A percentile compares a stretch with the other conserved stretches of the same genome.
phyloP scores from a whole-genome alignment of 2,113 vertebrate genomes.

The Merops nubicus region DNA sequence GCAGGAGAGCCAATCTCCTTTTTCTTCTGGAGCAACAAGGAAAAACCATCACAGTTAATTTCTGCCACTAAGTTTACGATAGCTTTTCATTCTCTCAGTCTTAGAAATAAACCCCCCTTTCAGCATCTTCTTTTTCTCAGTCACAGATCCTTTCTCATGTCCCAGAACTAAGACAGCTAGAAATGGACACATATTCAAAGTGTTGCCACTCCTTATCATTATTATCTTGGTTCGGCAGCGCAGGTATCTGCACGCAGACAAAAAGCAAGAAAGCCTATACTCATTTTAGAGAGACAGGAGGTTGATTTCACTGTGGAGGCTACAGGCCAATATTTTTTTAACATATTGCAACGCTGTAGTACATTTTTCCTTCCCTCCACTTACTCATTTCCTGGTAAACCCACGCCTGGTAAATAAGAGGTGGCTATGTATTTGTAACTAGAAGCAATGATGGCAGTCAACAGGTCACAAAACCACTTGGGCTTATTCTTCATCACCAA shows the following conservation, averaged over 20 bases:
- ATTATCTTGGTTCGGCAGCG: background rate
- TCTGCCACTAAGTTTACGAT: background rate
- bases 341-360: rapidly evolving
- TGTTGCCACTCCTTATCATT: background rate
- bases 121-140: background rate
- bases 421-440: background rate
- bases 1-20: background rate
- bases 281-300: background rate
- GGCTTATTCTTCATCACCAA: background rate
- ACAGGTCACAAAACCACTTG: background rate
- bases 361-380: background rate
- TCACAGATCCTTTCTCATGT: background rate
- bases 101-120: background rate
- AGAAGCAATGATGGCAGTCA: background rate
- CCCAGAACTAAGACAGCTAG: background rate
- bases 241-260: background rate
- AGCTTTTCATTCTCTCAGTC: background rate
- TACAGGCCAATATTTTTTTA: background rate
- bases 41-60: background rate
- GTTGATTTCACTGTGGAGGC: background rate
- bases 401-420: background rate
- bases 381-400: background rate
- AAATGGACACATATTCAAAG: background rate
- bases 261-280: background rate
- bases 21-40: background rate